Evolutionary conservation across 2,797 vertebrate genomes (phyloP), one percentile per base, ranked within the genome.

Genomic region (Leptoclinus maculatus): DNA sequence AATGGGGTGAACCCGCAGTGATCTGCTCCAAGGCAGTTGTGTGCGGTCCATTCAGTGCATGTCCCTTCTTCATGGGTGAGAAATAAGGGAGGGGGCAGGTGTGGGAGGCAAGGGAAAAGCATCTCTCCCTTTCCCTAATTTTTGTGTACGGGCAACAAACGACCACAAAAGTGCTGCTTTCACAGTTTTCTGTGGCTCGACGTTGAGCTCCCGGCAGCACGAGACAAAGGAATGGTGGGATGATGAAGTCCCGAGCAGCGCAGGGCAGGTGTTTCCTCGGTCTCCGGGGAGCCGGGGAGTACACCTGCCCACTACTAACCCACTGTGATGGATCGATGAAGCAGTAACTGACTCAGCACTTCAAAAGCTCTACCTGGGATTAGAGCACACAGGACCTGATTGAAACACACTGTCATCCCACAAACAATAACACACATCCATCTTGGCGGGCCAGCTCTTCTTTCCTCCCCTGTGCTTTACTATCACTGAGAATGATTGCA

Each of bases 331-430:
- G 93, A 97, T 96, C 94, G 96, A 95, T 93, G 93, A 92, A 93
- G 91, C 90, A 92, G 91, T 95, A 93, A 95, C 95, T 96, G 96
- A 97, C 95, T 97, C 96, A 97, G 96, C 96, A 91, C 76, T 93
- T 94, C 82, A 90, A 84, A 83, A 83, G 92, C 92, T 94, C 92
- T 94, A 89, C 93, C 96, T 96, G 95, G 95, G 96, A 95, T 95
- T 95, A 95, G 95, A 94, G 94, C 95, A 90, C 91, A 91, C 94
- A 95, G 95, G 95, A 94, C 93, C 95, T 83, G 95, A 97, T 96
- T 97, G 97, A 99, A 96, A 94, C 94, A 93, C 87, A 93, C 94
- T 96, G 94, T 97, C 96, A 96, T 94, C 95, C 94, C 95, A 95
- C 94, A 96, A 97, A 97, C 96, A 97, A 94, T 96, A 97, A 96